A percentile compares a stretch with the other conserved stretches of the same genome.
Evolutionary conservation across 1,140 invertebrate genomes (phyloP).

Genomic region (Drosophila lacteicornis): DNA sequence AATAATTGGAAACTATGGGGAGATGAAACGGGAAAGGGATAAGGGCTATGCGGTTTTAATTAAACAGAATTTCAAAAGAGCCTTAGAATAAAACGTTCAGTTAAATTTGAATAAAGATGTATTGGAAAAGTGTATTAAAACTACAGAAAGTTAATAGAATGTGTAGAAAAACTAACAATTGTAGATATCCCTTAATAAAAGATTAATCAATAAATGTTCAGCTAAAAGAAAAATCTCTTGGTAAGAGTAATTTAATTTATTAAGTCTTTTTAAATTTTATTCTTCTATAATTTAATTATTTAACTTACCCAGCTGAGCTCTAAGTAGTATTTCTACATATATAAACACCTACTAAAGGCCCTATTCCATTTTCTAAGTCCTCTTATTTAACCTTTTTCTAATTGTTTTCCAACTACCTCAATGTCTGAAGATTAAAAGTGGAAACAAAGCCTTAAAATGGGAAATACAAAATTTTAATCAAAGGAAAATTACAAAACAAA

Average conservation of each 20-base stretch:
- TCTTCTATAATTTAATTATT: neutral
- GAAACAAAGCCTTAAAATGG: neutral
- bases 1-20: constrained; percentile 9
- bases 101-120: too few relatives aligned
- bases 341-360: neutral
- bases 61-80: neutral
- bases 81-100: too few relatives aligned
- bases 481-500: constrained; percentile 73
- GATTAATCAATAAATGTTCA: too few relatives aligned
- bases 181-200: too few relatives aligned
- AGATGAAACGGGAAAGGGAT: neutral
- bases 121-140: neutral
- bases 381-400: neutral
- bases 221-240: too few relatives aligned
- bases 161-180: too few relatives aligned
- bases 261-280: too few relatives aligned
- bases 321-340: too few relatives aligned
- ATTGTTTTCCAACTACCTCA: constrained; percentile 6
- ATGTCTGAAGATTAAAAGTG: constrained; percentile 33
- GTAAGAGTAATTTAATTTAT: too few relatives aligned
- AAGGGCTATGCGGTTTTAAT: too few relatives aligned
- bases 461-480: constrained; percentile 60
- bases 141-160: too few relatives aligned
- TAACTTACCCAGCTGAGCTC: neutral
- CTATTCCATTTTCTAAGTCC: neutral